Base-by-base conservation (phyloP, 2,113 vertebrate species). In the Semnopithecus entellus region DNA sequence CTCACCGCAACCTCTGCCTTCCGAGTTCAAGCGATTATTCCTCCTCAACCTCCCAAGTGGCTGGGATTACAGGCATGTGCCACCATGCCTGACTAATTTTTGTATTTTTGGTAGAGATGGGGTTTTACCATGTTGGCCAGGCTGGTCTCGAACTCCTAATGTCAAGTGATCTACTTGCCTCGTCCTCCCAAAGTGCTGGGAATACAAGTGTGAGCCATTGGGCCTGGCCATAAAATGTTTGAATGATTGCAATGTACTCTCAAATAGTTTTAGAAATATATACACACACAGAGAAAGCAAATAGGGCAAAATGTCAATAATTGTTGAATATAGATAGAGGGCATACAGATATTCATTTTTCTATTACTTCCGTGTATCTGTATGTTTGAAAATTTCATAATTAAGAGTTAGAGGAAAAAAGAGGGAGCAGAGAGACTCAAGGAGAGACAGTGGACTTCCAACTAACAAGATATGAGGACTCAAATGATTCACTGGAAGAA, bases 311-410 rank as follows among this genome's bases (percentile, higher is more conserved):
- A 76, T 57, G 64, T 82, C 32, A 88, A 59, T 38, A 20, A 79
- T 70, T 75, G 81, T 35, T 48, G 64, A 90, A 35, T 17, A 25
- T 22, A 94, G 57, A 38, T 55, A 25, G 52, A 66, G 18, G 35
- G 9, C 30, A 27, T 81, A 25, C 27, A 91, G 75, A 17, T 70
- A 12, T 38, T 76, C 48, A 66, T 23, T 91, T 50, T 70, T 22
- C 45, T 32, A 16, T 81, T 88, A 66, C 76, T 82, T 64, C 61
- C 55, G 32, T 80, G 55, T 68, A 93, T 90, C 40, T 79, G 20
- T 66, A 38, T 91, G 68, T 57, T 89, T 93, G 64, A 80, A 81
- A 92, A 55, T 79, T 93, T 87, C 43, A 64, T 59, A 64, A 85
- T 79, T 57, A 40, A 81, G 45, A 80, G n/a, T 38, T 70, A 83